Conservation (phyloP, 2,113 vertebrate genomes). For the Stomatorhinus ivindoensis region DNA sequence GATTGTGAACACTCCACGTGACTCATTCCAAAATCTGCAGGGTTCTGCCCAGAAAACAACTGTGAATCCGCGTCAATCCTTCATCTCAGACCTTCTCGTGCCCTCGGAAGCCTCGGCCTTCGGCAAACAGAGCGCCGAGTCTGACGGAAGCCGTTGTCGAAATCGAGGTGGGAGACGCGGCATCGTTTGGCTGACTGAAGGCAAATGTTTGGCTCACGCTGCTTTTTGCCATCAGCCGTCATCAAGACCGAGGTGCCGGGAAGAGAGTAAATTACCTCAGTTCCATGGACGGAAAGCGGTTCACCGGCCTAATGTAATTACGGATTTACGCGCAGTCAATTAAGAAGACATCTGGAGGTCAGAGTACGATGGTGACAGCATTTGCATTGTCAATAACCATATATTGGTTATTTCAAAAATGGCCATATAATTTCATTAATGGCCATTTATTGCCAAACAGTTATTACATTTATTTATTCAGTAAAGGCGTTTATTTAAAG, state of each 20-base stretch:
- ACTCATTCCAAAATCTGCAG: background rate
- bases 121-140: background rate
- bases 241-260: background rate
- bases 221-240: background rate
- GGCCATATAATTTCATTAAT: background rate
- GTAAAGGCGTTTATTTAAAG: background rate
- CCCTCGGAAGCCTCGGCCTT: background rate
- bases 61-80: background rate
- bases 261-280: background rate
- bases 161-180: background rate
- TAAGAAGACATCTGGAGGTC: constrained; percentile 24
- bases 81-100: background rate
- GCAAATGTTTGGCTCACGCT: background rate
- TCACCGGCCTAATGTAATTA: constrained; percentile 24
- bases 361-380: constrained; percentile 11
- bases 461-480: background rate
- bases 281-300: background rate
- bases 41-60: background rate
- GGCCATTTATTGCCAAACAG: background rate
- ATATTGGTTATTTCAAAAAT: constrained; percentile 16
- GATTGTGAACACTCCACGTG: background rate
- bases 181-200: background rate
- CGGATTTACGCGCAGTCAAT: constrained; percentile 20
- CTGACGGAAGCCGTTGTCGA: background rate
- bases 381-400: constrained; percentile 22